Evolutionary conservation across 1,140 invertebrate species (phyloP).

Genomic region (Chrysoperla carnea): DNA sequence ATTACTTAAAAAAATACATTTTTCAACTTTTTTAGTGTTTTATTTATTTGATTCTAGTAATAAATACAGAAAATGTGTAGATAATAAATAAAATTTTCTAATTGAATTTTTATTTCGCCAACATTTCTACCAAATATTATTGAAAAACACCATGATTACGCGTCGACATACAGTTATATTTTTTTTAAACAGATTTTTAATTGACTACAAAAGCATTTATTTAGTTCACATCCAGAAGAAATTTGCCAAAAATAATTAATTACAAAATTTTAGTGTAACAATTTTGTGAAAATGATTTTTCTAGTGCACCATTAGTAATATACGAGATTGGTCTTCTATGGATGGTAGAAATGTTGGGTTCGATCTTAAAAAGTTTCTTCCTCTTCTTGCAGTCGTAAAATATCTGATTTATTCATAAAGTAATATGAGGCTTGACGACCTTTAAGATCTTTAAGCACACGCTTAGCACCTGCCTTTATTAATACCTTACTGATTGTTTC

Average conservation of each 20-base stretch:
- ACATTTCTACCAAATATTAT: not conserved
- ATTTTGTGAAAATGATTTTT: too few species aligned
- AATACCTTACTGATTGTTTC: constrained; percentile 61
- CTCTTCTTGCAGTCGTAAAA: constrained; percentile 64
- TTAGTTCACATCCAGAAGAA: not conserved
- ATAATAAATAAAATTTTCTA: not conserved
- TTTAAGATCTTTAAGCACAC: constrained; percentile 69
- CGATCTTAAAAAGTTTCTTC: constrained; percentile 35
- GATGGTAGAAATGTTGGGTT: not conserved
- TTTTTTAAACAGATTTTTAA: not conserved
- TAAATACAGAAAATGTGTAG: not conserved
- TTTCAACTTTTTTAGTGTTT: not conserved
- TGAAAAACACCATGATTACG: too few species aligned
- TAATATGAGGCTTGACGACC: constrained; percentile 80
- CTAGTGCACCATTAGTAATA: not conserved
- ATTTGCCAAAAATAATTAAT: too few species aligned
- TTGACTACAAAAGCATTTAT: not conserved
- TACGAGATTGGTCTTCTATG: not conserved
- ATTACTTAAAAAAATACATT: not conserved
- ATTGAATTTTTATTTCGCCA: not conserved
- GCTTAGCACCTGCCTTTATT: constrained; percentile 62
- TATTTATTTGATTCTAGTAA: not conserved
- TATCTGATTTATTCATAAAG: constrained; percentile 80
- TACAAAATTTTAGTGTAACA: too few species aligned
- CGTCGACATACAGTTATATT: too few species aligned